Evolutionary conservation across 2,113 vertebrate genomes (phyloP).

Genomic region (Spea bombifrons): DNA sequence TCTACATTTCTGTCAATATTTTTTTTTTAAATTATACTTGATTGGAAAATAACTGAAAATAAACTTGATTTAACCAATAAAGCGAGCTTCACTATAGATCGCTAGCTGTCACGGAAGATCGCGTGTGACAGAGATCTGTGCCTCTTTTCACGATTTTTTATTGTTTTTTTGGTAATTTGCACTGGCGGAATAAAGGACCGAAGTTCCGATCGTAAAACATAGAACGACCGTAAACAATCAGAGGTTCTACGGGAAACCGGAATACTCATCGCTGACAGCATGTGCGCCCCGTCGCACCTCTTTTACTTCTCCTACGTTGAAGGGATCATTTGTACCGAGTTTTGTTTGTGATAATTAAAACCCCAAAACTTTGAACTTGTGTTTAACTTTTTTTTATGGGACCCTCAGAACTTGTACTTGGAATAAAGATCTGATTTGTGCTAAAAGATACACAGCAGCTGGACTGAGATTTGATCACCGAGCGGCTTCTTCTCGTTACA

Average conservation of each 20-base stretch:
- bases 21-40: not conserved
- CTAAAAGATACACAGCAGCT: not conserved
- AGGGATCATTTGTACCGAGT: conserved; percentile 22
- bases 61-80: conserved; percentile 3
- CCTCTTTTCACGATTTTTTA: too few species aligned
- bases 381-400: not conserved
- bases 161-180: not conserved
- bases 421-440: not conserved
- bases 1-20: not conserved
- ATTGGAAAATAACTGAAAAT: conserved; percentile 19
- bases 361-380: not conserved
- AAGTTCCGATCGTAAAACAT: not conserved
- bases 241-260: not conserved
- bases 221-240: not conserved
- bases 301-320: conserved; percentile 10
- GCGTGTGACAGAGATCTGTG: not conserved
- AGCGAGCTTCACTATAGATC: not conserved
- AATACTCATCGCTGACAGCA: not conserved
- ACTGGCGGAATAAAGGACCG: not conserved
- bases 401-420: not conserved
- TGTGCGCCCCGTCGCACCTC: not conserved
- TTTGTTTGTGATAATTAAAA: conserved; percentile 6
- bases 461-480: not conserved
- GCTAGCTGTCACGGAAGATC: conserved; percentile 26
- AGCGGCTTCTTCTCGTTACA: not conserved